phyloP scores from a whole-genome alignment of 2,888 invertebrate genomes.

The Agrochola lota region DNA sequence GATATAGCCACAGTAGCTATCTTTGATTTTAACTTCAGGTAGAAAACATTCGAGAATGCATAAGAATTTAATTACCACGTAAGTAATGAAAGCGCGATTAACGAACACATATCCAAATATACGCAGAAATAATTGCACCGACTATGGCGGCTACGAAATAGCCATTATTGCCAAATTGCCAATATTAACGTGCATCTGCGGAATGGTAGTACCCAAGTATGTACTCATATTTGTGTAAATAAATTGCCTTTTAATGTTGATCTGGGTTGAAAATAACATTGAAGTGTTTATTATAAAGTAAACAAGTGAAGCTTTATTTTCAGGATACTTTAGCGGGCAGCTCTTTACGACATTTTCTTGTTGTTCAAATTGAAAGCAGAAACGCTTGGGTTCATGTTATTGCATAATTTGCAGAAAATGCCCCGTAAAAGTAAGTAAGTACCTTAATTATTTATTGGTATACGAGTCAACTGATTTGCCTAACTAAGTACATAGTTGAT shows the following conservation, averaged over 20 bases:
- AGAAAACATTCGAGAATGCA: background rate
- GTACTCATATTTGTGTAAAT: constrained; percentile 16
- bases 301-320: constrained; percentile 28
- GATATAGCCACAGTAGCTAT: too few species aligned
- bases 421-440: background rate
- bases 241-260: constrained; percentile 31
- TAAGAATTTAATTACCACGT: constrained; percentile 23
- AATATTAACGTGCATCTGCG: constrained; percentile 34
- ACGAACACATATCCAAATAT: constrained; percentile 10
- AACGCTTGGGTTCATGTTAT: constrained; percentile 3
- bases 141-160: constrained; percentile 5
- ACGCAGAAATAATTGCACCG: constrained; percentile 13
- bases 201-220: constrained; percentile 14
- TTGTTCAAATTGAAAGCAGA: constrained; percentile 10
- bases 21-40: too few species aligned
- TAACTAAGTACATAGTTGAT: background rate
- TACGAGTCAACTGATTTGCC: background rate
- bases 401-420: constrained; percentile 18
- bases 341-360: constrained; percentile 17
- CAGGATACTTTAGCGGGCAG: constrained; percentile 8
- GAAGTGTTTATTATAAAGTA: constrained; percentile 14
- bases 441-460: background rate
- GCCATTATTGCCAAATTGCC: constrained; percentile 39
- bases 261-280: constrained; percentile 28
- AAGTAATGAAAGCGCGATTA: constrained; percentile 21